Conservation (phyloP, 2,113 vertebrate genomes). For the Microcebus ravelobensis region DNA sequence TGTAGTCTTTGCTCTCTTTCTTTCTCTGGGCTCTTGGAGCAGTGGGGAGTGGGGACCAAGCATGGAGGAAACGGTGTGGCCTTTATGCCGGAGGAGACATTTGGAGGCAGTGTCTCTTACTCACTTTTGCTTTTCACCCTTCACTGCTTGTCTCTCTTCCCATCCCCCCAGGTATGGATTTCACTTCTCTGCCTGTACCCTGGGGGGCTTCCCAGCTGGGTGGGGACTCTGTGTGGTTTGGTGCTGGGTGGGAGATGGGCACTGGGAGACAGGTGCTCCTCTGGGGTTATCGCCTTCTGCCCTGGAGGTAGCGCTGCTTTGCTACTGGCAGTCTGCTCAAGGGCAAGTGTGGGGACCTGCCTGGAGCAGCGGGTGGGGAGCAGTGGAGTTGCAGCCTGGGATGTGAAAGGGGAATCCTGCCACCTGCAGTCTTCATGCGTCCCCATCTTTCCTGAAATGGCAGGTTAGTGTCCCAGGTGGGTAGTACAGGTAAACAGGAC, state of each 20-base stretch:
- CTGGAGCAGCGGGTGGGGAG: no score
- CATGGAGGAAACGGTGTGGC: not conserved
- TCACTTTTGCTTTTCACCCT: not conserved
- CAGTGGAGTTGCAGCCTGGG: not conserved
- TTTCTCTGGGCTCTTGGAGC: not conserved
- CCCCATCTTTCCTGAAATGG: not conserved
- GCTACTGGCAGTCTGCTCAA: not conserved
- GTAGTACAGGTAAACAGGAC: not conserved
- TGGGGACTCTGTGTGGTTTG: not conserved
- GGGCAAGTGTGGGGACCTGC: not conserved
- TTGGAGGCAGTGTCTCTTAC: not conserved
- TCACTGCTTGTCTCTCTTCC: not conserved
- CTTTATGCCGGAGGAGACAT: not conserved
- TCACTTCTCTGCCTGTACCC: conserved; percentile 9
- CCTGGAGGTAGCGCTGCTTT: not conserved
- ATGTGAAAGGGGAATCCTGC: not conserved
- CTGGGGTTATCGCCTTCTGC: not conserved
- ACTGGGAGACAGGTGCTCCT: not conserved
- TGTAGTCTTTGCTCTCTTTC: not conserved
- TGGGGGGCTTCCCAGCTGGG: not conserved
- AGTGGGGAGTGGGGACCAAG: accelerated
- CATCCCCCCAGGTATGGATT: not conserved
- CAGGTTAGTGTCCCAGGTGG: not conserved
- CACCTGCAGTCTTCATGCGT: not conserved
- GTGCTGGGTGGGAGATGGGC: not conserved